Conservation (phyloP, 2,797 vertebrate genomes). For the Telmatherina bonti region DNA sequence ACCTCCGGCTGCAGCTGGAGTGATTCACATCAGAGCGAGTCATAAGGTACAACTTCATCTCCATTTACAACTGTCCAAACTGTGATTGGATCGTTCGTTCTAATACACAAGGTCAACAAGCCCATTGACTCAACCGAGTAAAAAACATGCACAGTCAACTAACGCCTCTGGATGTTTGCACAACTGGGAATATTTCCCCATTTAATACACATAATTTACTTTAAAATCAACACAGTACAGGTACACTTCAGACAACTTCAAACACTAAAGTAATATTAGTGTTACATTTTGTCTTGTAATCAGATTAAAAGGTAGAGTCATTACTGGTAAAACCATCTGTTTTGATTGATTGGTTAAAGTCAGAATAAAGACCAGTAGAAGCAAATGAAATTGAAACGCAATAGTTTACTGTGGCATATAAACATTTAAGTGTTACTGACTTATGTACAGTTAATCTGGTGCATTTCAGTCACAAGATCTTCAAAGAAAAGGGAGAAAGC, state of each 20-base stretch:
- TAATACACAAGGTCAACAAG: conserved; percentile 19
- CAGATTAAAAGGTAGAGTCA: too few species aligned
- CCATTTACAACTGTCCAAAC: neutral
- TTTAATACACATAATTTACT: conserved; percentile 34
- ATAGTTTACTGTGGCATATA: too few species aligned
- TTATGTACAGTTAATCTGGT: too few species aligned
- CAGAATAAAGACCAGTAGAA: too few species aligned
- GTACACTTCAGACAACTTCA: conserved; percentile 41
- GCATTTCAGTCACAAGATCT: too few species aligned
- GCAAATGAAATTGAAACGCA: too few species aligned
- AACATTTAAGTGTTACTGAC: too few species aligned
- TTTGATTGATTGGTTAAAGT: too few species aligned
- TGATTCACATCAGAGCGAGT: conserved; percentile 1
- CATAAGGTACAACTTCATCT: neutral
- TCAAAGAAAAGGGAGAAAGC: too few species aligned
- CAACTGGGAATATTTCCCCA: conserved; percentile 34
- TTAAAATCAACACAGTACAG: conserved; percentile 4
- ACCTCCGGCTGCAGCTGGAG: conserved; percentile 4
- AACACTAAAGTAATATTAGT: too few species aligned
- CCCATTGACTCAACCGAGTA: conserved; percentile 12
- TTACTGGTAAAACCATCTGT: too few species aligned
- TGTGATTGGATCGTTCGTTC: conserved; percentile 23
- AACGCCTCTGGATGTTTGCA: conserved; percentile 28
- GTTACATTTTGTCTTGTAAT: too few species aligned
- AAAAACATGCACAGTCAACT: conserved; percentile 23